Conservation (phyloP, 2,888 invertebrate species). For the Cataglyphis altisquamis region DNA sequence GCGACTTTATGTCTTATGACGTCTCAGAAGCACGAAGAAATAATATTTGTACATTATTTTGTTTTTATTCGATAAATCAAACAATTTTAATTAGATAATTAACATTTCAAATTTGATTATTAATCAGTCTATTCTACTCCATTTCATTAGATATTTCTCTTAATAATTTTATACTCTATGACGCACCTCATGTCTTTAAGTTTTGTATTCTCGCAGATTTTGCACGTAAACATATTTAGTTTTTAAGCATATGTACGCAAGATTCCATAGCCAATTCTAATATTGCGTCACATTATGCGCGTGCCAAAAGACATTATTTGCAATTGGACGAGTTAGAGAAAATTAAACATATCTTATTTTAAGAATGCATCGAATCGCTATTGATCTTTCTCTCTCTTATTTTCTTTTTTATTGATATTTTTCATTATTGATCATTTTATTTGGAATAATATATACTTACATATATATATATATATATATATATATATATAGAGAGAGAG, state of each 20-base stretch:
- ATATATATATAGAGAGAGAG: no score
- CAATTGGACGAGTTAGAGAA: constrained; percentile 18
- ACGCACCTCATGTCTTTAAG: background rate
- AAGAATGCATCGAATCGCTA: background rate
- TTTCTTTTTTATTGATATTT: background rate
- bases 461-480: no score
- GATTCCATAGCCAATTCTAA: background rate
- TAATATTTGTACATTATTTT: background rate
- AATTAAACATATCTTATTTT: constrained; percentile 43
- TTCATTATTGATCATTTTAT: background rate
- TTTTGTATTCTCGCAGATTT: background rate
- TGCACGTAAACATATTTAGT: background rate
- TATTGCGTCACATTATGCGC: background rate
- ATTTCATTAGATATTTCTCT: background rate
- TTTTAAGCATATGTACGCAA: background rate
- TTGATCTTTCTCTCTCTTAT: background rate
- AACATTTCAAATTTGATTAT: background rate
- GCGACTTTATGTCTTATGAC: background rate
- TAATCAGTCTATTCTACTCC: background rate
- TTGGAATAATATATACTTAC: background rate
- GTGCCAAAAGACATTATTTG: constrained; percentile 39
- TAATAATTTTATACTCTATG: background rate
- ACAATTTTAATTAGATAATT: constrained; percentile 1
- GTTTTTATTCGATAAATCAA: background rate
- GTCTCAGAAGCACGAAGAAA: background rate